phyloP scores from a whole-genome alignment of 2,113 vertebrate species.

The Gymnarchus niloticus region DNA sequence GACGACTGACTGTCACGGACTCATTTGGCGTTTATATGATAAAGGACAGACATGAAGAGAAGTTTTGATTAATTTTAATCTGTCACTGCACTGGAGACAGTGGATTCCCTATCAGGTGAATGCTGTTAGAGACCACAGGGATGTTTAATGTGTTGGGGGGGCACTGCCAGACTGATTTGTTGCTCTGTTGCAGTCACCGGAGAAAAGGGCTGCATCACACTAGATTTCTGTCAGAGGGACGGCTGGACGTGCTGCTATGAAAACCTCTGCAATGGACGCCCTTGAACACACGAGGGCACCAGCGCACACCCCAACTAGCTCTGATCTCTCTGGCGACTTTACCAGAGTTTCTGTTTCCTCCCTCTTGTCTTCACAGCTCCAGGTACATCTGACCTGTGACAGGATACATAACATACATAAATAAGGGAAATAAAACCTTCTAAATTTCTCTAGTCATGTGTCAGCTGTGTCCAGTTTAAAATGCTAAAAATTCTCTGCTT shows the following conservation, averaged over 20 bases:
- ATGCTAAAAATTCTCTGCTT: neutral
- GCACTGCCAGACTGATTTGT: neutral
- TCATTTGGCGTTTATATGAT: neutral
- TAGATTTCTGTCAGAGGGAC: constrained; percentile 26
- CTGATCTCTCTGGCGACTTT: neutral
- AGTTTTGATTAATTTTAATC: neutral
- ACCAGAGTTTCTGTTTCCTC: neutral
- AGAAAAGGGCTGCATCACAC: constrained; percentile 54
- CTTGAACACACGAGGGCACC: constrained; percentile 11
- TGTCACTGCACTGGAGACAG: too few species aligned
- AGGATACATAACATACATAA: neutral
- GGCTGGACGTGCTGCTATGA: constrained; percentile 54
- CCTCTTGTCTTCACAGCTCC: neutral
- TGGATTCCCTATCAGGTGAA: too few species aligned
- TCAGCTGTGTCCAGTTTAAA: neutral
- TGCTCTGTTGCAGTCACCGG: constrained; percentile 35
- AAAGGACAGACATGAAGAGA: neutral
- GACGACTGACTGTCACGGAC: neutral
- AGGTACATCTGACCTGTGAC: neutral
- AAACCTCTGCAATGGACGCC: constrained; percentile 48
- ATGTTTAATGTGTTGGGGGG: neutral
- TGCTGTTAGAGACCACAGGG: neutral
- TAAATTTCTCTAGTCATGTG: neutral
- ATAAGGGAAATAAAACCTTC: constrained; percentile 15
- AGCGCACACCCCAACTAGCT: neutral